phyloP scores from a whole-genome alignment of 1,140 invertebrate species.

The Prorops nasuta region DNA sequence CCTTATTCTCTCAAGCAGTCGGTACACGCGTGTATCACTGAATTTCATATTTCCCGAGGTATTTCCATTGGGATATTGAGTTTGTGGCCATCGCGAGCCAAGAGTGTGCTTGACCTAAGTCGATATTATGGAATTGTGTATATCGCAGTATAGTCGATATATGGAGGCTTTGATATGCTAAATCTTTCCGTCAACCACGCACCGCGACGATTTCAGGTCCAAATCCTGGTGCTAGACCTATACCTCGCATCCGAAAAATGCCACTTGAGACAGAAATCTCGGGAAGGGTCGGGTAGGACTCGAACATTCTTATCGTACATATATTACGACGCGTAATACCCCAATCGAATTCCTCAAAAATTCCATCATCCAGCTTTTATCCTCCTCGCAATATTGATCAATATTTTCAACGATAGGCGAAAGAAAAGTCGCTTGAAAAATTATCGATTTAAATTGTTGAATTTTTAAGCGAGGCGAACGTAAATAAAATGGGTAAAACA shows the following conservation, averaged over 20 bases:
- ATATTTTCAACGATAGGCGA: neutral
- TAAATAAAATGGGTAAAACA: too few relatives aligned
- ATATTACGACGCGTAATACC: too few relatives aligned
- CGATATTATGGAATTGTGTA: too few relatives aligned
- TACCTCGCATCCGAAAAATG: neutral
- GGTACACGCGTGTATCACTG: too few relatives aligned
- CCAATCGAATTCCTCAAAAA: constrained; percentile 22
- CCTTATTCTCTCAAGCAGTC: too few relatives aligned
- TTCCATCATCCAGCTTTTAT: neutral
- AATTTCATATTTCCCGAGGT: constrained; percentile 39
- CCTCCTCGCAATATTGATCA: neutral
- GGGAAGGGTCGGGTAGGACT: neutral
- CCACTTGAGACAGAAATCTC: constrained; percentile 18
- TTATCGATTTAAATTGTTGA: constrained; percentile 10
- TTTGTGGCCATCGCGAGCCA: constrained; percentile 12
- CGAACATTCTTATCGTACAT: too few relatives aligned
- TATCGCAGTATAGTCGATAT: too few relatives aligned
- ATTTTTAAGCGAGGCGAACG: neutral
- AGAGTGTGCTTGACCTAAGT: constrained; percentile 19
- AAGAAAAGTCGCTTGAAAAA: too few relatives aligned
- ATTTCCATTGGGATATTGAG: constrained; percentile 45
- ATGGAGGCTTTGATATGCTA: constrained; percentile 53
- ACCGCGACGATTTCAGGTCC: constrained; percentile 33
- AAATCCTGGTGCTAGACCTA: neutral
- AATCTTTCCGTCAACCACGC: constrained; percentile 37